Evolutionary conservation across 2,797 vertebrate genomes (phyloP).

Genomic region (Tauraco hartlaubi): DNA sequence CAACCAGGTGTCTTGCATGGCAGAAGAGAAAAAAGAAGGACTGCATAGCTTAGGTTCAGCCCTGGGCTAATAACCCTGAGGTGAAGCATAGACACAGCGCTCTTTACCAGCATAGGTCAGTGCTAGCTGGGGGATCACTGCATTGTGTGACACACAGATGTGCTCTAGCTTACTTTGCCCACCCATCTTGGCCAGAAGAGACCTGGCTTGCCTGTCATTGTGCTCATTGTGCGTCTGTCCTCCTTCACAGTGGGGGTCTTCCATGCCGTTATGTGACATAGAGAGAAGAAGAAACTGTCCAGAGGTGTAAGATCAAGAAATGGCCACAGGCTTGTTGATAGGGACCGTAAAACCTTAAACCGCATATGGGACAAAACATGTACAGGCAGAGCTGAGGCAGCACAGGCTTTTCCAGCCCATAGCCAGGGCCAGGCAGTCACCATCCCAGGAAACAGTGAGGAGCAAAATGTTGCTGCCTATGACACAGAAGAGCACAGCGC

Average conservation of each 20-base stretch:
- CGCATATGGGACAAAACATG: neutral
- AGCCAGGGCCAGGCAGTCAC: neutral
- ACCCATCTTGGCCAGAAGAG: neutral
- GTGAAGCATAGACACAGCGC: neutral
- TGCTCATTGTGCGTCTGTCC: neutral
- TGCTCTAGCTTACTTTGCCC: neutral
- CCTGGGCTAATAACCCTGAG: neutral
- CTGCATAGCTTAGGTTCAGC: neutral
- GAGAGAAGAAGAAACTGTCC: neutral
- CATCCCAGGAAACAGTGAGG: neutral
- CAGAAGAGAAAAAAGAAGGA: neutral
- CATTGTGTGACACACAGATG: neutral
- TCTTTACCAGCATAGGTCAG: neutral
- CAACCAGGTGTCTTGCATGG: neutral
- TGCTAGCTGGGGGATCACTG: neutral
- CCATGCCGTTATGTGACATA: neutral
- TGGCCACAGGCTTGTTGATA: neutral
- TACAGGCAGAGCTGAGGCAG: neutral
- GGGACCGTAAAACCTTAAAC: neutral
- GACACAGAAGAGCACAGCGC: neutral
- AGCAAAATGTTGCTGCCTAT: neutral
- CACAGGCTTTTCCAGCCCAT: neutral
- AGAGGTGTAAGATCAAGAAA: neutral
- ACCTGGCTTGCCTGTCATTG: neutral
- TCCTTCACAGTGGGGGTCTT: neutral